Evolutionary conservation across 2,113 vertebrate species (phyloP).

Genomic region (Plecturocebus donacophilus): DNA sequence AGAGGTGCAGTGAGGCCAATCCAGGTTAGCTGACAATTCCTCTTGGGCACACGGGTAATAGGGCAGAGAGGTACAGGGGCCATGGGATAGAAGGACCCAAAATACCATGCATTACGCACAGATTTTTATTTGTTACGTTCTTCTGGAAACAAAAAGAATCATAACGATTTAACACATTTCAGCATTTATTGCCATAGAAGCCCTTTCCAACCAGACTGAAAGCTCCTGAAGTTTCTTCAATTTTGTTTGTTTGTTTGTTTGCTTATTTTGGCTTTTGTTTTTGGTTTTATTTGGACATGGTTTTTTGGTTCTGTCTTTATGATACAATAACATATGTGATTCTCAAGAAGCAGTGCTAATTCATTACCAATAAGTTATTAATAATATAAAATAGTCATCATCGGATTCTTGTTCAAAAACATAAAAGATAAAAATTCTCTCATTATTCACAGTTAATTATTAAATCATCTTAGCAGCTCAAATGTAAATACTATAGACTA

Average conservation of each 20-base stretch:
- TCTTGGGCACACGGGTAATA: fast-evolving
- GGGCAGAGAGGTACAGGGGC: fast-evolving
- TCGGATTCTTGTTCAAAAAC: background rate
- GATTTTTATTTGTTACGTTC: background rate
- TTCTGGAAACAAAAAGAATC: background rate
- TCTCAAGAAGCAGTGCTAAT: background rate
- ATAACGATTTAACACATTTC: background rate
- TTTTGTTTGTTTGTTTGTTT: background rate
- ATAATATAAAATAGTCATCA: background rate
- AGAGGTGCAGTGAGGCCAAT: no score
- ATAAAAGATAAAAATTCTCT: background rate
- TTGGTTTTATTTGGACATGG: background rate
- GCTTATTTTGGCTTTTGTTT: background rate
- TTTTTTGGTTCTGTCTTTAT: background rate
- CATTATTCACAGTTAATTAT: background rate
- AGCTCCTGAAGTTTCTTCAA: background rate
- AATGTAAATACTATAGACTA: background rate
- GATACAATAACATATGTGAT: background rate
- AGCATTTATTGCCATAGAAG: background rate
- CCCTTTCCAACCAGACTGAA: background rate
- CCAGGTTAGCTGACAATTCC: background rate
- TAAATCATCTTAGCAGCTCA: background rate
- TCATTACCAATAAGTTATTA: background rate
- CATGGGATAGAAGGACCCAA: background rate
- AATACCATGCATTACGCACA: background rate